phyloP scores from a whole-genome alignment of 2,113 vertebrate genomes.

The Cheilinus undulatus region DNA sequence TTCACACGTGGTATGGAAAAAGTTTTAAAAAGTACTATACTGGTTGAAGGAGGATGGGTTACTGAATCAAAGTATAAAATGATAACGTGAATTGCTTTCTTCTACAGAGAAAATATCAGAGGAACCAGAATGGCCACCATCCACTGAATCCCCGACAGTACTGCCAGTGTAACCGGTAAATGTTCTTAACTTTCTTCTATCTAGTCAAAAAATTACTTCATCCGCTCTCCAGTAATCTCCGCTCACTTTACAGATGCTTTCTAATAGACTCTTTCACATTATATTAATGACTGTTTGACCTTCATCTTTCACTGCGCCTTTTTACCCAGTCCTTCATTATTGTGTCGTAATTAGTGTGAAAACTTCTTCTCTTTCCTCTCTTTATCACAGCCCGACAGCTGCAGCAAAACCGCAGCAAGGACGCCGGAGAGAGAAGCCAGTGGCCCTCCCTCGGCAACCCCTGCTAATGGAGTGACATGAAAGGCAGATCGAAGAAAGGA shows the following conservation, averaged over 20 bases:
- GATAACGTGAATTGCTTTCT: background rate
- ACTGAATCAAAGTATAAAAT: background rate
- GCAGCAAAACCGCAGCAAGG: conserved; percentile 49
- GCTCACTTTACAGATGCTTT: conserved; percentile 58
- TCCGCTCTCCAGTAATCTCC: conserved; percentile 33
- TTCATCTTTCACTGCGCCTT: conserved; percentile 50
- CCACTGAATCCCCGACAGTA: conserved; percentile 47
- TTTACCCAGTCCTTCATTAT: conserved; percentile 63
- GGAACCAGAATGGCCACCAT: conserved; percentile 50
- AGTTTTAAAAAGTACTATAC: too few species aligned
- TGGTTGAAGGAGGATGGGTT: background rate
- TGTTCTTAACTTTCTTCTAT: conserved; percentile 36
- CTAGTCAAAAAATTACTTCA: conserved; percentile 25
- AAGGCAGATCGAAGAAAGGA: conserved; percentile 46
- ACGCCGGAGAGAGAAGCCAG: conserved; percentile 52
- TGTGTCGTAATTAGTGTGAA: conserved; percentile 75
- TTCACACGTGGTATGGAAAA: too few species aligned
- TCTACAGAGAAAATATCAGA: conserved; percentile 51
- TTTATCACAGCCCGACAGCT: conserved; percentile 75
- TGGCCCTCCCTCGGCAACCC: conserved; percentile 34
- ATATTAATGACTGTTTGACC: conserved; percentile 64
- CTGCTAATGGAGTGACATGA: conserved; percentile 49
- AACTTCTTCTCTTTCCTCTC: conserved; percentile 62
- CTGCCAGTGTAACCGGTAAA: conserved; percentile 80
- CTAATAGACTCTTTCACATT: conserved; percentile 50